Conservation (phyloP, 2,797 vertebrate genomes). For the Pseudochirops corinnae region DNA sequence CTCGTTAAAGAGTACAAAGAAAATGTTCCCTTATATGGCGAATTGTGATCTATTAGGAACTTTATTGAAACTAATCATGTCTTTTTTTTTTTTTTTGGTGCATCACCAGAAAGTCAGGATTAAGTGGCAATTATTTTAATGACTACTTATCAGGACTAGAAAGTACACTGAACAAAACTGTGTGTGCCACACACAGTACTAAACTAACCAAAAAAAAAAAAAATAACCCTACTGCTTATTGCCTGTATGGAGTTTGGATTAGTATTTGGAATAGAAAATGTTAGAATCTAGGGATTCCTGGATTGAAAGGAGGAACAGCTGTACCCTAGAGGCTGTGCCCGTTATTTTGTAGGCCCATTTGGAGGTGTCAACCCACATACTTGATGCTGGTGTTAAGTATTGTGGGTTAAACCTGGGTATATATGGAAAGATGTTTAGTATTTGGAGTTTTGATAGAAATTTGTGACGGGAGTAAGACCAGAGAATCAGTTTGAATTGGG, state of each 20-base stretch:
- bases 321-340: not conserved
- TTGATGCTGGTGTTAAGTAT: not conserved
- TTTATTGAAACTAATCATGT: conserved; percentile 32
- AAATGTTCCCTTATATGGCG: conserved; percentile 10
- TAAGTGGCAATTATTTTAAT: not conserved
- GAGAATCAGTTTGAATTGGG: not conserved
- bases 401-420: not conserved
- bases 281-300: not conserved
- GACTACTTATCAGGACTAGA: not conserved
- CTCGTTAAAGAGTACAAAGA: not conserved
- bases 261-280: not conserved
- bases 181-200: not conserved
- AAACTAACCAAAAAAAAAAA: not conserved
- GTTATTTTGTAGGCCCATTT: not conserved
- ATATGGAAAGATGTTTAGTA: not conserved
- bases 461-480: too few relatives aligned
- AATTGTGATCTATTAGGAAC: not conserved
- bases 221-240: not conserved
- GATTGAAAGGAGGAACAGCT: not conserved
- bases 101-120: not conserved
- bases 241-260: not conserved
- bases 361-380: not conserved
- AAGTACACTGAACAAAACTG: not conserved
- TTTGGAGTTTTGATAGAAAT: too few relatives aligned
- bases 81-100: not conserved